Conservation (phyloP, 2,888 invertebrate genomes). For the Sarcophaga carnaria region DNA sequence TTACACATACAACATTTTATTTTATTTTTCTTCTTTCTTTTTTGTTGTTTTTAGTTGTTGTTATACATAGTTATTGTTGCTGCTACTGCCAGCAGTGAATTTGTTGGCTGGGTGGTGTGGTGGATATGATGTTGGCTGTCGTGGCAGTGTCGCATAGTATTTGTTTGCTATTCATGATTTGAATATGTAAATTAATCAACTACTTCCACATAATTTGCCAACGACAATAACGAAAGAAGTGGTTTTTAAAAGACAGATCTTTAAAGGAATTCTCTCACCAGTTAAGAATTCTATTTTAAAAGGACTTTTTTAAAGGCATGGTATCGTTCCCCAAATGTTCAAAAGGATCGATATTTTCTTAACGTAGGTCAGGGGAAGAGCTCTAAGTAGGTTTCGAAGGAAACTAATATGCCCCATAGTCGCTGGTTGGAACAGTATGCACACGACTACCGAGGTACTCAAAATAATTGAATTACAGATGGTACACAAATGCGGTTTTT, state of each 20-base stretch:
- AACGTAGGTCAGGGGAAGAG: too few species aligned
- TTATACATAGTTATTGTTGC: constrained; percentile 7
- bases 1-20: constrained; percentile 23
- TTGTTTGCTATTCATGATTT: constrained; percentile 58
- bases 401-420: too few species aligned
- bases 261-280: constrained; percentile 13
- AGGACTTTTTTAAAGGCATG: too few species aligned
- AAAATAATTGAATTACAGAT: too few species aligned
- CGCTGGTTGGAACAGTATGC: too few species aligned
- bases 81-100: constrained; percentile 1
- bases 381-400: too few species aligned
- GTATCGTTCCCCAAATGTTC: too few species aligned
- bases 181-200: constrained; percentile 69
- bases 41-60: constrained; percentile 27
- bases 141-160: constrained; percentile 25
- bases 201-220: constrained; percentile 68
- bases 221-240: constrained; percentile 45
- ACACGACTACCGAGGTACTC: too few species aligned
- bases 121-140: too few species aligned
- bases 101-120: constrained; percentile 25
- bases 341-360: too few species aligned
- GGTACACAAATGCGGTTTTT: too few species aligned
- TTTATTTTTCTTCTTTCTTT: constrained; percentile 32
- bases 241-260: constrained; percentile 15
- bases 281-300: too few species aligned